phyloP scores from a whole-genome alignment of 2,888 invertebrate genomes.

The Ceriagrion tenellum region DNA sequence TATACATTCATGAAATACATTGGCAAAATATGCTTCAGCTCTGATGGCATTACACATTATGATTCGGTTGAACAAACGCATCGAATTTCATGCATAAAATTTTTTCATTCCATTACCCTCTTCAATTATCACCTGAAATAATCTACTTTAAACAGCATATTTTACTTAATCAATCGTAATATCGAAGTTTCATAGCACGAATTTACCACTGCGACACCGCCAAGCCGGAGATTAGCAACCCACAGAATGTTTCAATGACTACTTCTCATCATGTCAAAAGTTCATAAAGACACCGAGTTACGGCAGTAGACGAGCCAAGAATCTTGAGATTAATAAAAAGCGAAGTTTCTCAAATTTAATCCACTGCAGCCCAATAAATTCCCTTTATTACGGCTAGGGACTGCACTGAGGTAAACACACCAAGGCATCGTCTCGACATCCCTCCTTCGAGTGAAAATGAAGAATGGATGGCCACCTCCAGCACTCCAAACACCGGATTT shows the following conservation, averaged over 20 bases:
- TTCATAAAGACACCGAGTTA: neutral
- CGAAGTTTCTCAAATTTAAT: neutral
- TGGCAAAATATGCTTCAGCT: too few species aligned
- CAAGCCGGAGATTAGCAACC: neutral
- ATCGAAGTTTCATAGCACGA: too few species aligned
- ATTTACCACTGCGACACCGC: too few species aligned
- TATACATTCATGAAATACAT: too few species aligned
- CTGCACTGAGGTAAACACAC: neutral
- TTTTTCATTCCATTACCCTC: too few species aligned
- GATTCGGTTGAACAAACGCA: too few species aligned
- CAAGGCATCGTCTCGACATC: neutral
- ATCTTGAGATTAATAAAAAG: neutral
- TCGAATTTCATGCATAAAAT: too few species aligned
- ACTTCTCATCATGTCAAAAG: neutral
- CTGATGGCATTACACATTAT: too few species aligned
- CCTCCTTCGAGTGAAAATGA: neutral
- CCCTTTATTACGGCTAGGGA: neutral
- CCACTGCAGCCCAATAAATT: slow-evolving; percentile 6
- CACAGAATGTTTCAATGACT: neutral
- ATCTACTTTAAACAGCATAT: too few species aligned
- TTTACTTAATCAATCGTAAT: too few species aligned
- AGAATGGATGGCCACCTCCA: neutral
- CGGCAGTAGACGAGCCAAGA: neutral
- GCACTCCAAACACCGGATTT: neutral
- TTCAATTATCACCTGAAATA: too few species aligned